Evolutionary conservation across 2,113 vertebrate species (phyloP).

Genomic region (Notechis scutatus): DNA sequence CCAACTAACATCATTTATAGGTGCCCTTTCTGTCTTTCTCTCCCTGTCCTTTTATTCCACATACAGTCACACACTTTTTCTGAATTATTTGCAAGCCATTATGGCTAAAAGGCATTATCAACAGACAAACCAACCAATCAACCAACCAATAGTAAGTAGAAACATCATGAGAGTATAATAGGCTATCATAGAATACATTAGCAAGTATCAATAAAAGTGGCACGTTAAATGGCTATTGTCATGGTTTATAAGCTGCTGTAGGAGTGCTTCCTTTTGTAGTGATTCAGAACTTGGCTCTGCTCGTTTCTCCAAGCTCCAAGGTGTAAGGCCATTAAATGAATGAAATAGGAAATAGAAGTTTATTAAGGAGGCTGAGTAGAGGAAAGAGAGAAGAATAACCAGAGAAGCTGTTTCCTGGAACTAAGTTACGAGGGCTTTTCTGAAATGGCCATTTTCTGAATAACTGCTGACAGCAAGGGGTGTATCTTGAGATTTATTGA

Average conservation of each 20-base stretch:
- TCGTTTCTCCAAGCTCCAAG: background rate
- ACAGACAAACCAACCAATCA: background rate
- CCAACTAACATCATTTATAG: background rate
- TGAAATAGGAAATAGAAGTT: background rate
- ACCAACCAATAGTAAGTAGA: background rate
- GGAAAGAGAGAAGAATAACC: background rate
- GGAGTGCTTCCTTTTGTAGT: background rate
- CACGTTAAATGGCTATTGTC: background rate
- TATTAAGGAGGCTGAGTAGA: background rate
- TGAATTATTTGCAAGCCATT: background rate
- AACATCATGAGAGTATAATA: background rate
- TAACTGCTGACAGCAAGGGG: background rate
- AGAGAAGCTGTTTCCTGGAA: background rate
- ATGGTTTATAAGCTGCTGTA: background rate
- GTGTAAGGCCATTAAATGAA: background rate
- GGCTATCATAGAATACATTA: conserved; percentile 7
- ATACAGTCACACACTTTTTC: background rate
- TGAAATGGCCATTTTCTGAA: background rate
- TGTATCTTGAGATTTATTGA: background rate
- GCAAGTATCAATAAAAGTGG: background rate
- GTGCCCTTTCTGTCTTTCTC: background rate
- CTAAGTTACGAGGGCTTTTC: background rate
- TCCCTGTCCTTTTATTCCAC: background rate
- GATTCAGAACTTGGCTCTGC: background rate
- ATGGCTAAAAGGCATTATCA: background rate